Base-by-base conservation (phyloP, 1,140 invertebrate species). In the Ceratitis capitata region DNA sequence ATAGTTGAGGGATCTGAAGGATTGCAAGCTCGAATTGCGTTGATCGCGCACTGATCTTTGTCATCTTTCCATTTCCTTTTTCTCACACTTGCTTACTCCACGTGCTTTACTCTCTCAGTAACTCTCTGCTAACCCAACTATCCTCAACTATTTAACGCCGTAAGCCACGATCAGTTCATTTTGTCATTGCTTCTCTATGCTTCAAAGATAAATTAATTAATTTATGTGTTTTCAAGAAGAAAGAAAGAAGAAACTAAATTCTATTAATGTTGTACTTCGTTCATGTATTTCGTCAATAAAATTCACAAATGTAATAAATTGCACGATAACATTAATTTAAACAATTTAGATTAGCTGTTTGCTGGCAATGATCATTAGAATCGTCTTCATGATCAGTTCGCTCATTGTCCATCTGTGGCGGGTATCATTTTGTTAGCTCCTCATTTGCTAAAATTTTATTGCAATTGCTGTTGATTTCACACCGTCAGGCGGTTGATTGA, bases 201-300 rank as follows among this genome's bases (percentile, higher is more conserved):
- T n/a, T 78, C 69, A 47, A 3, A 35, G 69, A 78, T 78, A 42
- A 78, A 78, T 78, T 78, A 78, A 78, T 78, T 78, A 78, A 78
- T 78, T 78, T 78, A 78, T 78, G 14, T 78, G 69, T 45, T 78
- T 45, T 45, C 45, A 35, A 45, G 14, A 45, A 42, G 12, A 64
- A 64, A 69, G n/a, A 69, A 45, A 19, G n/a, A n/a, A n/a, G n/a
- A n/a, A n/a, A n/a, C n/a, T n/a, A n/a, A n/a, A n/a, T n/a, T n/a
- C 39, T 47, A 45, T 78, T 14, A 47, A 4, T 45, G 69, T 9
- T 42, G 19, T n/a, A 12, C 45, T 78, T 78, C 23, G 26, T 78
- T 47, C 69, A 26, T 26, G 51, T 32, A 7, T 35, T 42, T 10
- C 35, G 10, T 45, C 69, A 42, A 35, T 69, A 69, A 61, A 29